Evolutionary conservation across 2,888 invertebrate genomes (phyloP), one percentile per base, ranked within the genome.

Genomic region (Pyrochroa serraticornis): DNA sequence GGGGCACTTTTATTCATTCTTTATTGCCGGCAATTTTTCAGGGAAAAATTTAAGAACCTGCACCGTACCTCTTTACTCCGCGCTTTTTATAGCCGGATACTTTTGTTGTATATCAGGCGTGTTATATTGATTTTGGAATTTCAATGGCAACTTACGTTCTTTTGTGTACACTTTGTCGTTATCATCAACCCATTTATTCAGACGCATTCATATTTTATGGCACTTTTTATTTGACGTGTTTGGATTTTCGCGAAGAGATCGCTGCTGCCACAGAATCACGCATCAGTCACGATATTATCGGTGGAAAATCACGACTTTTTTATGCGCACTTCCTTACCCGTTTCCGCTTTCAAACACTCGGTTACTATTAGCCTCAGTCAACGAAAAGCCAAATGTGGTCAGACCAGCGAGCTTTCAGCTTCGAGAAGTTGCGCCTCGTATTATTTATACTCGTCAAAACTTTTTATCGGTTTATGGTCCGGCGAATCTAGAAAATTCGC

Each of bases 1-100:
- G 52, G 53, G 58, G 33, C 56, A 62, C 62, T 62, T 61, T 66
- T 65, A 65, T 62, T 63, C 64, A 54, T 54, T 48, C 59, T 66
- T 70, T 69, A 67, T 67, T 68, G 65, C 67, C 49, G 58, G 68
- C 71, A 70, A 71, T 69, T 69, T 68, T 69, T 67, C 60, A 65
- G 3, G 65, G 71, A 71, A 69, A 70, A 70, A 71, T 69, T 69
- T 65, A 63, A 65, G 63, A 60, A 66, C 60, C 58, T 60, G 64
- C 61, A 61, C 62, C 44, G 58, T 37, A 61, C 66, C 60, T 65
- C 64, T 46, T 53, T 61, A 57, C 53, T 63, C 62, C 65, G 22
- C 22, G 22, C 64, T 41, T 47, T 53, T 45, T 65, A 65, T 64
- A 63, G 62, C 58, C 54, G 58, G 53, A 48, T 59, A 66, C 65